phyloP scores from a whole-genome alignment of 2,888 invertebrate species.

The Dysmachus trigonus region DNA sequence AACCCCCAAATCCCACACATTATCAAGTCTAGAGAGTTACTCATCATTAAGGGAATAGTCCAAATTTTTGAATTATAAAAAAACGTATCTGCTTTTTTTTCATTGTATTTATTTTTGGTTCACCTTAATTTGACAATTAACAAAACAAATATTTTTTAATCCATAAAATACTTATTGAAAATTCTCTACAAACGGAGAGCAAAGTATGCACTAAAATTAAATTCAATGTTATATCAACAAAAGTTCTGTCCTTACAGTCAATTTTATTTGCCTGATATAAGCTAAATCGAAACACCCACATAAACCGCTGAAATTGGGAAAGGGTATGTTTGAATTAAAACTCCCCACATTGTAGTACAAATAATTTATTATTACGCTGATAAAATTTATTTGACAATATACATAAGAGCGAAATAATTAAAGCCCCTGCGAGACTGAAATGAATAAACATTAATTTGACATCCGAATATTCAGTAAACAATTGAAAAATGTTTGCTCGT shows the following conservation, averaged over 20 bases:
- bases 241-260: background rate
- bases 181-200: too few relatives aligned
- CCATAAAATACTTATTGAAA: too few relatives aligned
- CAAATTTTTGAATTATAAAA: too few relatives aligned
- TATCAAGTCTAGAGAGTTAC: too few relatives aligned
- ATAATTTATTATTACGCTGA: slow-evolving; percentile 6
- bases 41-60: too few relatives aligned
- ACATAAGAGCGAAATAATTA: slow-evolving; percentile 7
- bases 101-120: too few relatives aligned
- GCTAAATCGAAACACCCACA: background rate
- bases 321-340: background rate
- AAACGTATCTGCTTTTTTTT: too few relatives aligned
- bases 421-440: background rate
- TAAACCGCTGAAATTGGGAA: background rate
- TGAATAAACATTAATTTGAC: background rate
- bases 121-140: too few relatives aligned
- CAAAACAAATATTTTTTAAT: too few relatives aligned
- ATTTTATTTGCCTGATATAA: background rate
- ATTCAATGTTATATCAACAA: too few relatives aligned
- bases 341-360: background rate
- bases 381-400: slow-evolving; percentile 21
- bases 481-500: background rate
- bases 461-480: background rate
- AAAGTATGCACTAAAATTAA: too few relatives aligned
- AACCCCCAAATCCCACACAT: too few relatives aligned